phyloP scores from a whole-genome alignment of 2,797 vertebrate species.

The Anableps anableps region DNA sequence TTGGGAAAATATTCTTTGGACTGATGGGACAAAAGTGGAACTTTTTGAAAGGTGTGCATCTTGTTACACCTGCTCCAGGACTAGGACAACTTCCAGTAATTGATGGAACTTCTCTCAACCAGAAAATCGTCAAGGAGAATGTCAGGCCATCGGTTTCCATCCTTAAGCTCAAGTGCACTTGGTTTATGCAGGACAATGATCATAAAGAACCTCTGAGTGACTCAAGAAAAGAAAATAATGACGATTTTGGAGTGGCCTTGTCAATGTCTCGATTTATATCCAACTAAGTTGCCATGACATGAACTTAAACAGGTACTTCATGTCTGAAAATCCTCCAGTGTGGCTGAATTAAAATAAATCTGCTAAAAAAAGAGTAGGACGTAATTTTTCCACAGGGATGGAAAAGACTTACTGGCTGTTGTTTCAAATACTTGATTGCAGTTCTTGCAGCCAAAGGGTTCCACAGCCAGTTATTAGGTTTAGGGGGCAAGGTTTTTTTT shows the following conservation, averaged over 20 bases:
- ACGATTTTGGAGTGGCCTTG: not conserved
- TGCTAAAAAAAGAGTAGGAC: too few relatives aligned
- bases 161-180: too few relatives aligned
- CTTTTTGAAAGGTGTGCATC: not conserved
- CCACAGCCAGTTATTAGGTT: too few relatives aligned
- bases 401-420: too few relatives aligned
- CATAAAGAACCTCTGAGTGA: not conserved
- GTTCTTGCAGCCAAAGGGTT: too few relatives aligned
- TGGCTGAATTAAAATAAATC: too few relatives aligned
- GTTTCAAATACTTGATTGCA: too few relatives aligned
- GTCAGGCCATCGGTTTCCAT: not conserved
- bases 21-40: not conserved
- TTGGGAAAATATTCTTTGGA: not conserved
- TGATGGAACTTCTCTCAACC: too few relatives aligned
- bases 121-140: too few relatives aligned
- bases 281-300: not conserved
- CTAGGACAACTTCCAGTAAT: not conserved
- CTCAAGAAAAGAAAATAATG: not conserved
- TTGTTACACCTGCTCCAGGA: not conserved
- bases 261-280: not conserved
- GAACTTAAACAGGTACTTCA: not conserved
- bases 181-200: not conserved
- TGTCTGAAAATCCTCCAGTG: too few relatives aligned
- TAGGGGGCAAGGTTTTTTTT: too few relatives aligned
- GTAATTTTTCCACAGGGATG: too few relatives aligned